These are phyloP conservation scores for Andrena cerasifolii DNA, from an alignment of 1,140 invertebrate species.

Conservation along the genomic window DNA sequence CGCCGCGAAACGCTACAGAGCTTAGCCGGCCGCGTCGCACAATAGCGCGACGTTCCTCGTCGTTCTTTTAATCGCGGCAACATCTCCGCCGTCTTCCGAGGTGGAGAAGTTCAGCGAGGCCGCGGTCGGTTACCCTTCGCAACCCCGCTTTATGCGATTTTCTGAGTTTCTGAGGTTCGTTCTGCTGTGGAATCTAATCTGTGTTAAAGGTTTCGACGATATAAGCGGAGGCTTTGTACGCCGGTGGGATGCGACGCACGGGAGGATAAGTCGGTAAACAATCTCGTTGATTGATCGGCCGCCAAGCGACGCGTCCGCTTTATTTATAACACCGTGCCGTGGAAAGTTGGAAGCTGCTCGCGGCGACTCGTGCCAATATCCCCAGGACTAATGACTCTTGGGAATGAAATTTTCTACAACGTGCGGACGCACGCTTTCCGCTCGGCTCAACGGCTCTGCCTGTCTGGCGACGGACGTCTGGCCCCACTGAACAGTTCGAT, in stretches of 20 bases:
- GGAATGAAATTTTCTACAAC: constrained; percentile 29
- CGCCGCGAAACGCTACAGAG: neutral
- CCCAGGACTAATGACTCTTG: constrained; percentile 39
- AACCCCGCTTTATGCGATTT: too few relatives aligned
- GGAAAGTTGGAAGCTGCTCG: constrained; percentile 26
- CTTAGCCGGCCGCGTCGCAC: neutral
- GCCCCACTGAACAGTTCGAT: too few relatives aligned
- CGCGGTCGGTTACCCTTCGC: neutral
- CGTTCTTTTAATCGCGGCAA: neutral
- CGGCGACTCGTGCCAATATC: constrained; percentile 22
- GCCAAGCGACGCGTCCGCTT: constrained; percentile 9
- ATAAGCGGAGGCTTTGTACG: neutral
- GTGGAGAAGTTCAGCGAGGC: neutral
- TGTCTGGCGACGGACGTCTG: too few relatives aligned
- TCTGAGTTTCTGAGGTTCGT: too few relatives aligned
- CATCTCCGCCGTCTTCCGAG: neutral
- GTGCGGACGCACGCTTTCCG: constrained; percentile 5
- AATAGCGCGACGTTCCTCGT: neutral
- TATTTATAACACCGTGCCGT: constrained; percentile 32
- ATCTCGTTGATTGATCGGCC: constrained; percentile 27
- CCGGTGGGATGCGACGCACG: neutral
- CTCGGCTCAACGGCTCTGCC: neutral
- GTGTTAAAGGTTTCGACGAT: too few relatives aligned
- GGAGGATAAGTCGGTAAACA: neutral
- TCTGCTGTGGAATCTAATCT: too few relatives aligned